A percentile compares a stretch with the other conserved stretches of the same genome.
Conservation (phyloP, 2,797 vertebrate genomes). For the Pteronotus mesoamericanus region DNA sequence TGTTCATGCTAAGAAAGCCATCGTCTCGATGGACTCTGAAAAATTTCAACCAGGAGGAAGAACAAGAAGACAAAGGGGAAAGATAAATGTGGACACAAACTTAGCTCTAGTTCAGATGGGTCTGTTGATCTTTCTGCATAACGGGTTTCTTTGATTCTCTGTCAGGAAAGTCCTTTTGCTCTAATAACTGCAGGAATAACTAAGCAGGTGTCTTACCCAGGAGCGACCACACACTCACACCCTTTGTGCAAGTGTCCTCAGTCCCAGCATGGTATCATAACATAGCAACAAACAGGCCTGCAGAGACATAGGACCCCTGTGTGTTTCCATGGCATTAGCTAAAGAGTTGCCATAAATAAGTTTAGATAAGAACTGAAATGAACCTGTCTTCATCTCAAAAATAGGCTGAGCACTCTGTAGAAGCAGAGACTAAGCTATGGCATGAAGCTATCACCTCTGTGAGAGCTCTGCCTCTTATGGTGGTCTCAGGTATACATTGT, state of each 20-base stretch:
- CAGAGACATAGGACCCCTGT: background rate
- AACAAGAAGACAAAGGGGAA: background rate
- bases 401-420: background rate
- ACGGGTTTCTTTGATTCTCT: background rate
- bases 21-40: background rate
- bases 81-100: background rate
- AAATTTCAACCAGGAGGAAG: background rate
- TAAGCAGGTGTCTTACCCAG: background rate
- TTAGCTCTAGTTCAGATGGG: background rate
- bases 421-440: background rate
- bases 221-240: rapidly evolving
- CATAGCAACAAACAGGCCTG: background rate
- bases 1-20: background rate
- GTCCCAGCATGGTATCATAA: background rate
- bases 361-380: background rate
- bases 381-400: background rate
- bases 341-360: background rate
- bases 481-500: background rate
- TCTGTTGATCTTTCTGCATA: background rate
- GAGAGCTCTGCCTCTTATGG: background rate
- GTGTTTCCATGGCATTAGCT: background rate
- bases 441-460: background rate
- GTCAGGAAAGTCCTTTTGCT: background rate
- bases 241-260: background rate
- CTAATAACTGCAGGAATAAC: background rate